Evolutionary conservation across 30 jellyfish, hydroid and myxozoan species (phyloP).

Genomic region (Sanderia malayensis): DNA sequence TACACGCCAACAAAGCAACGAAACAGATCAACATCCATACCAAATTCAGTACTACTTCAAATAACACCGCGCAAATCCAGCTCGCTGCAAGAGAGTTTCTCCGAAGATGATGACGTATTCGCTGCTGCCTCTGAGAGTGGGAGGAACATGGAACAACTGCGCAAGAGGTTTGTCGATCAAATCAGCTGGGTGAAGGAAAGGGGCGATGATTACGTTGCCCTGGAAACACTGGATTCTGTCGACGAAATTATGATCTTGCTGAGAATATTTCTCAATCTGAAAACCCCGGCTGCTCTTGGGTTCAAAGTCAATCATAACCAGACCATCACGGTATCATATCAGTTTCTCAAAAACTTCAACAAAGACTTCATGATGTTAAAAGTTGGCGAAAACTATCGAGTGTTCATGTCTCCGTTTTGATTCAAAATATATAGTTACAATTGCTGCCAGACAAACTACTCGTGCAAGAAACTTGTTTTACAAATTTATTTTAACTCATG

Average conservation of each 20-base stretch:
- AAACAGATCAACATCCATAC: constrained; percentile 11
- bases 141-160: not conserved
- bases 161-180: constrained; percentile 35
- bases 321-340: constrained; percentile 55
- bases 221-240: constrained; percentile 51
- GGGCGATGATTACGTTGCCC: constrained; percentile 56
- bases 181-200: constrained; percentile 55
- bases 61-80: not conserved
- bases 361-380: constrained; percentile 70
- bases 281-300: constrained; percentile 49
- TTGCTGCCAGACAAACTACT: no score
- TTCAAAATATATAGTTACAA: no score
- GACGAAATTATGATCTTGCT: constrained; percentile 21
- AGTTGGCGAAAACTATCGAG: constrained; percentile 43
- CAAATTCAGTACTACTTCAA: constrained; percentile 29
- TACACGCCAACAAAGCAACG: constrained; percentile 8
- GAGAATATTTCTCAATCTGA: constrained; percentile 7
- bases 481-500: no score
- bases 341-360: constrained; percentile 45
- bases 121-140: no score
- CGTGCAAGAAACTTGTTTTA: no score
- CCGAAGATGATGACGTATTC: constrained; percentile 24
- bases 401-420: constrained; percentile 59
- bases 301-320: constrained; percentile 39
- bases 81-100: not conserved